Conservation (phyloP, 2,113 vertebrate genomes). For the Forbesichthys agassizii region DNA sequence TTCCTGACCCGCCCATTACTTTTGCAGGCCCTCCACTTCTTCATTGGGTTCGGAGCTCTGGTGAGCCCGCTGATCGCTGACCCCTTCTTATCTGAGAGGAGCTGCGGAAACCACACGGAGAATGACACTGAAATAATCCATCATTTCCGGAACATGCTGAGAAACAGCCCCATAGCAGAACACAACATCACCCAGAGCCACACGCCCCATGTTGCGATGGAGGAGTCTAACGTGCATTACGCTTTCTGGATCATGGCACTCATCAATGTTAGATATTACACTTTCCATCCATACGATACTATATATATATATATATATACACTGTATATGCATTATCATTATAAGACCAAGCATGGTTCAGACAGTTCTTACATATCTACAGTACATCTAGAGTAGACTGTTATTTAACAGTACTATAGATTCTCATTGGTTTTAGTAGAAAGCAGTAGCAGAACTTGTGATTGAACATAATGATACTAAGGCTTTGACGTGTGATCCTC, state of each 20-base stretch:
- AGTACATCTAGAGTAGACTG: background rate
- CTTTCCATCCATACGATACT: no score
- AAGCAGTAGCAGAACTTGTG: background rate
- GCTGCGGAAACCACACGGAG: conserved; percentile 83
- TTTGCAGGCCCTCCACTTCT: conserved; percentile 92
- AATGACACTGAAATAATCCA: conserved; percentile 77
- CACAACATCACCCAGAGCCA: conserved; percentile 76
- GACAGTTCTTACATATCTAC: background rate
- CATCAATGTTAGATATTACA: conserved; percentile 85
- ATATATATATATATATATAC: background rate
- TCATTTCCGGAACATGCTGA: conserved; percentile 83
- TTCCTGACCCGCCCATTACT: conserved; percentile 28
- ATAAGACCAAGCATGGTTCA: background rate
- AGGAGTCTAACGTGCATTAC: conserved; percentile 81
- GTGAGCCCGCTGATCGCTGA: conserved; percentile 95
- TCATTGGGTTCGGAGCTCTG: conserved; percentile 91
- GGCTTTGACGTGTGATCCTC: conserved; percentile 6
- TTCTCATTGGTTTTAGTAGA: no score
- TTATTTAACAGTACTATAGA: no score
- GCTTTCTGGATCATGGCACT: conserved; percentile 99
- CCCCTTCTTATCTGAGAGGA: conserved; percentile 91
- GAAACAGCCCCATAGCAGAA: conserved; percentile 69
- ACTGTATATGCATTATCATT: background rate
- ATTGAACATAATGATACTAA: background rate
- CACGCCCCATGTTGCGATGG: conserved; percentile 53